Evolutionary conservation across 1,140 invertebrate species (phyloP), one percentile per base, ranked within the genome.

Genomic region (Battus philenor): DNA sequence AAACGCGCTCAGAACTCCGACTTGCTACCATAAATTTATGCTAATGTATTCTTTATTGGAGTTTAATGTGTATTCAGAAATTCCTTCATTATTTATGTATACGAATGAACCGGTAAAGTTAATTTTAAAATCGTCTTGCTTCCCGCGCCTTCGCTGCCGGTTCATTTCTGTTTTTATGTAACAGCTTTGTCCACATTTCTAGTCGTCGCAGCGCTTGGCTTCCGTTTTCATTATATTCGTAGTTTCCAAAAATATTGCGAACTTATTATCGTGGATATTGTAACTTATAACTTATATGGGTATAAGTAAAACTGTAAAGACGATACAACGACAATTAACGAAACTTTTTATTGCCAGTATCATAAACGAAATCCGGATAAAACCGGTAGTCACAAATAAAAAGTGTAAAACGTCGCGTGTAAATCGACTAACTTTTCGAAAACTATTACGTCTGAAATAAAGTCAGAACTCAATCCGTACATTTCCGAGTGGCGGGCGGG

Each of bases 1-100:
- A 85, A 85, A 85, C 81, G 75, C 72, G 75, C 78, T 77, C 78
- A 68, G 73, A 77, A 79, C 72, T 67, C 69, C 78, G 75, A 82
- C 71, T 75, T 58, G 72, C 78, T 78, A 68, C 77, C 73, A 80
- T 85, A 81, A 85, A 85, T 85, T 85, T 78, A 85, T 85, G 81
- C 79, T 85, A 85, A 85, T 85, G 79, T 85, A 85, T 85, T 85
- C 81, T 83, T 82, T 85, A 85, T 85, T 78, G 78, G 75, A 81
- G 73, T 83, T 85, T 81, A 83, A 85, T 85, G 81, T 79, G 79
- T 77, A 85, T 85, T 80, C 78, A 78, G 77, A 76, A 84, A 85
- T 85, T 82, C 78, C 77, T 65, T 67, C 71, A 79, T 81, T 85
- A 81, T 85, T 82, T 83, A 81, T 82, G 77, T 80, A 81, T 79